These are phyloP conservation scores for Synanthedon formicaeformis DNA, from an alignment of 2,888 invertebrate species.

Conservation along the genomic window DNA sequence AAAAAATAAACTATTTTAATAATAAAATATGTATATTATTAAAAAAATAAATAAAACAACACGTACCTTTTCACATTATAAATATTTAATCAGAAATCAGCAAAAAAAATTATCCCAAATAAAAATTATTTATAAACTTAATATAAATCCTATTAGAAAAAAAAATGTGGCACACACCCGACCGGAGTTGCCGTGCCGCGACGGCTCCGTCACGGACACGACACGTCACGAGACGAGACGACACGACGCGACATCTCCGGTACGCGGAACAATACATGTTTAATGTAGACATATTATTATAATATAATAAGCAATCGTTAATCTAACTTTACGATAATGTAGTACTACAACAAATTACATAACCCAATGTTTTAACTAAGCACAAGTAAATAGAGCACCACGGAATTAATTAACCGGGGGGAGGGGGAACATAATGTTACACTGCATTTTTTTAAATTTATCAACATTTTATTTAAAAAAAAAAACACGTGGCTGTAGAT, in stretches of 20 bases:
- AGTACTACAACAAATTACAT: slow-evolving; percentile 32
- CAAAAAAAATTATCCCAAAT: slow-evolving; percentile 63
- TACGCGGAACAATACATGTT: too few relatives aligned
- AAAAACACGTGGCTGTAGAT: not conserved
- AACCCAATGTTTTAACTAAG: slow-evolving; percentile 21
- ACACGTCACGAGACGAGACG: too few relatives aligned
- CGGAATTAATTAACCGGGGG: slow-evolving; percentile 21
- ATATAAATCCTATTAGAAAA: slow-evolving; percentile 40
- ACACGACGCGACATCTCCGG: too few relatives aligned
- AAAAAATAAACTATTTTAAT: too few relatives aligned
- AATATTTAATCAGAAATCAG: slow-evolving; percentile 64
- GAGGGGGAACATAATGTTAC: not conserved
- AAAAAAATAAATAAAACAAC: slow-evolving; percentile 4
- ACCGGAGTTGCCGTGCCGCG: not conserved
- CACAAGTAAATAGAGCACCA: slow-evolving; percentile 35
- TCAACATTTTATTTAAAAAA: not conserved
- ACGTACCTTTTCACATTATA: slow-evolving; percentile 42
- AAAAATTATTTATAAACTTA: slow-evolving; percentile 60
- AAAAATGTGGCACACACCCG: slow-evolving; percentile 15
- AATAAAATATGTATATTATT: too few relatives aligned
- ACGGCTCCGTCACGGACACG: not conserved
- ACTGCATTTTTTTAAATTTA: not conserved
- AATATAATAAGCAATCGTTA: slow-evolving; percentile 29
- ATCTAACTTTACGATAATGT: slow-evolving; percentile 34
- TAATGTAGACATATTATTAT: too few relatives aligned